Conservation (phyloP, 2,113 vertebrate species). For the Elephantulus edwardii region DNA sequence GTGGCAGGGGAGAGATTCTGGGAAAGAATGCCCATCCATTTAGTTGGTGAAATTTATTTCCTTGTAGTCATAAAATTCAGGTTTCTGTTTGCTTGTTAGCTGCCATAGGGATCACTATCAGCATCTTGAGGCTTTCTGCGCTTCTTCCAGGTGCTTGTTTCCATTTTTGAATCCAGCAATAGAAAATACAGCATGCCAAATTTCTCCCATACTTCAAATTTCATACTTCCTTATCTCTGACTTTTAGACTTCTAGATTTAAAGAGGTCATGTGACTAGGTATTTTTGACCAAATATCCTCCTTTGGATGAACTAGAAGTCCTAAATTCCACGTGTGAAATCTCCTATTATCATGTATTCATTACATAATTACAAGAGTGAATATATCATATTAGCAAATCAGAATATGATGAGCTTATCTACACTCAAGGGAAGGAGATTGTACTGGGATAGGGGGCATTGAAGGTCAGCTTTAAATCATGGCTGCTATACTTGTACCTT, state of each 20-base stretch:
- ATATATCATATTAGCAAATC: neutral
- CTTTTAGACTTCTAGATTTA: neutral
- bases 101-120: fast-evolving
- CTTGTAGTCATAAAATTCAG: neutral
- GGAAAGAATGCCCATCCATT: neutral
- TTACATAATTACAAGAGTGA: neutral
- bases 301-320: neutral
- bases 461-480: neutral
- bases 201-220: neutral
- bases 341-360: neutral
- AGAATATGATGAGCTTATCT: too few relatives aligned
- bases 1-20: neutral
- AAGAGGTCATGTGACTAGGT: neutral
- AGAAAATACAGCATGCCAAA: neutral
- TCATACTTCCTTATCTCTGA: neutral
- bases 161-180: neutral
- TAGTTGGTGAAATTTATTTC: neutral
- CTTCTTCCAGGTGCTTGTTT: too few relatives aligned
- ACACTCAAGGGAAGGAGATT: neutral
- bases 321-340: neutral
- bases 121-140: fast-evolving
- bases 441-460: neutral
- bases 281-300: neutral
- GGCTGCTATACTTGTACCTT: neutral
- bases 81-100: neutral